Base-by-base conservation (phyloP, 2,888 invertebrate species). In the Oxycera nigricornis region DNA sequence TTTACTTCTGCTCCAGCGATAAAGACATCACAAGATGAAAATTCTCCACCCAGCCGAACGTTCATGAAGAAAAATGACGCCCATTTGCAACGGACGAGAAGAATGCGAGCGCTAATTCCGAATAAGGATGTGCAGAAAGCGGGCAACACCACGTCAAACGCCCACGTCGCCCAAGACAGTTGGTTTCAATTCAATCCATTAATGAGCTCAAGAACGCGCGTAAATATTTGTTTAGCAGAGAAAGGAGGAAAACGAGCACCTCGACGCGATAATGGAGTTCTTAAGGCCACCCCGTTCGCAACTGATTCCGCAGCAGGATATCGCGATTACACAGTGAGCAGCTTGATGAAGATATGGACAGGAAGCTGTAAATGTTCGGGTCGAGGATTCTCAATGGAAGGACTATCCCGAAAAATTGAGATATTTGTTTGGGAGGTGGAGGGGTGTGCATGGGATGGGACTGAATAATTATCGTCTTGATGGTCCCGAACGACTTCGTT, bases 161-260 rank as follows among this genome's bases (percentile, higher is more conserved):
- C 24, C 11, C 20, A 20, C 55, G 22, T 39, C 7, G 14, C 0
- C 14, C 39, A 9, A 39, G 39, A 9, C 20, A 20, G 55, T 24
- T 28, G 30, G 22, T 59, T 59, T 30, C n/a, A 65, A 39, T 39
- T 41, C 65, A 65, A 41, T 65, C 65, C 65, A 65, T 24, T 65
- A 65, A 65, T 65, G 65, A 65, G 41, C 41, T 65, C 41, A 41
- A 65, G 65, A 65, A 65, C 9, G 65, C 65, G 41, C 65, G 65
- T 41, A 65, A 65, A 65, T 65, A 65, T 65, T 65, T 65, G 30
- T 26, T 24, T 30, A 22, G 24, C 35, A 2, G 6, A 28, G 41
- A 11, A 41, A 24, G 24, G 55, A 24, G 55, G 6, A 3, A 46
- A n/a, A 46, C 6, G 46, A 14, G n/a, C 46, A 22, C 7, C 39